Evolutionary conservation across 1,140 invertebrate species (phyloP).

Genomic region (Latrodectus geometricus): DNA sequence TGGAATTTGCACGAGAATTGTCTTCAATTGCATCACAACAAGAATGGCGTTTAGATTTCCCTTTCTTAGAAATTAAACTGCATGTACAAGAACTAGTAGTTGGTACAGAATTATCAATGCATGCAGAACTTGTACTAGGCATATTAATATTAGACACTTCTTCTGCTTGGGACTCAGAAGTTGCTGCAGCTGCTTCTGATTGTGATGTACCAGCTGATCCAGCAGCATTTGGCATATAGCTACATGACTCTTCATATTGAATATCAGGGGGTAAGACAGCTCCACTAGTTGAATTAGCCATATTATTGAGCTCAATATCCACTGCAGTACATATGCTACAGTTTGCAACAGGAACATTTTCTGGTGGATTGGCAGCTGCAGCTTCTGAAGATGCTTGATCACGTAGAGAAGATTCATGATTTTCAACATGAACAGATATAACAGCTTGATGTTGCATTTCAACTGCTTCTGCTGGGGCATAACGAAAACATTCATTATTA

Average conservation of each 20-base stretch:
- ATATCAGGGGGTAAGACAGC: conserved; percentile 47
- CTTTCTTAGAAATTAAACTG: conserved; percentile 16
- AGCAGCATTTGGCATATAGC: conserved; percentile 24
- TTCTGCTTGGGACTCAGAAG: background rate
- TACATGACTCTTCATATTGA: conserved; percentile 55
- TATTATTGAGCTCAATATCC: conserved; percentile 35
- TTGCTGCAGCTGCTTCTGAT: conserved; percentile 4
- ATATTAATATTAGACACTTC: conserved; percentile 7
- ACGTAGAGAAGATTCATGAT: conserved; percentile 10
- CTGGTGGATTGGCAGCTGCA: background rate
- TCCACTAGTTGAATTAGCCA: conserved; percentile 31
- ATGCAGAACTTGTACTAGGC: conserved; percentile 21
- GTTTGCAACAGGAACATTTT: conserved; percentile 24
- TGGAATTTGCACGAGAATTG: background rate
- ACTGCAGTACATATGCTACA: conserved; percentile 52
- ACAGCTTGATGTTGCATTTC: conserved; percentile 12
- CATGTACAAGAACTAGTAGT: conserved; percentile 42
- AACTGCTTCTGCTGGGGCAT: conserved; percentile 15
- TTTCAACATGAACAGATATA: conserved; percentile 51
- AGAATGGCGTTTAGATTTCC: conserved; percentile 60
- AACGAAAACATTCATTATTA: conserved; percentile 6
- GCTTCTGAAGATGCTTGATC: background rate
- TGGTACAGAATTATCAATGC: conserved; percentile 26
- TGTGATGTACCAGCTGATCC: conserved; percentile 8
- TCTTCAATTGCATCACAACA: conserved; percentile 43